A percentile compares a stretch with the other conserved stretches of the same genome.
Conservation (phyloP, 2,797 vertebrate genomes). For the Mormyrops attenuatus region DNA sequence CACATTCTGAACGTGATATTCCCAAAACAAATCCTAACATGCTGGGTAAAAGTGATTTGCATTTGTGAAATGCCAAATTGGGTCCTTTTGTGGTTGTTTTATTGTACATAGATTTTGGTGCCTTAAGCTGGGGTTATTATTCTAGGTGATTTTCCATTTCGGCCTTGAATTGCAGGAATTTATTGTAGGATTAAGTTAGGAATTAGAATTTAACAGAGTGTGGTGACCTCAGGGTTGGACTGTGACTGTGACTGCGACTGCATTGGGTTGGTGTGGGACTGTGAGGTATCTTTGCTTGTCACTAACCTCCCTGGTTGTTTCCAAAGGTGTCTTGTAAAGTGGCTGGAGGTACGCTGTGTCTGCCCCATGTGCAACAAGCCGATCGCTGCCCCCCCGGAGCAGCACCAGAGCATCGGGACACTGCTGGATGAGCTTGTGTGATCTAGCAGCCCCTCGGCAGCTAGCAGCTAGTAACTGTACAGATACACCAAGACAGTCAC, state of each 20-base stretch:
- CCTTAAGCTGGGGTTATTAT: neutral
- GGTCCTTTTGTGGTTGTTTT: neutral
- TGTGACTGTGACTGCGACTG: neutral
- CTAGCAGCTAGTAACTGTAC: neutral
- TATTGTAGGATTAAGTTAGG: neutral
- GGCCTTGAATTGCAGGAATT: neutral
- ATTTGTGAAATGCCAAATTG: neutral
- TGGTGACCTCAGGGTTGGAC: neutral
- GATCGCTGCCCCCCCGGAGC: constrained; percentile 59
- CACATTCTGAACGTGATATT: neutral
- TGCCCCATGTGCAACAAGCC: constrained; percentile 72
- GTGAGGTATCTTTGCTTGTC: neutral
- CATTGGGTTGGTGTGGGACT: neutral
- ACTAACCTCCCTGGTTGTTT: neutral
- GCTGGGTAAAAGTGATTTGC: neutral
- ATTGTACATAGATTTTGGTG: constrained; percentile 13
- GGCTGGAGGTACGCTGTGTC: constrained; percentile 66
- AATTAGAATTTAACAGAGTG: neutral
- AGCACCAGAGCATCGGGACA: constrained; percentile 70
- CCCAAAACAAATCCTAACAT: neutral
- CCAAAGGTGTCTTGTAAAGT: constrained; percentile 65
- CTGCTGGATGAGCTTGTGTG: constrained; percentile 79
- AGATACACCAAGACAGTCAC: constrained; percentile 25
- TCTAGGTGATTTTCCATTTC: neutral
- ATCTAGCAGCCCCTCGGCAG: constrained; percentile 16